Evolutionary conservation across 2,797 vertebrate genomes (phyloP).

Genomic region (Poeciliopsis presidionis): DNA sequence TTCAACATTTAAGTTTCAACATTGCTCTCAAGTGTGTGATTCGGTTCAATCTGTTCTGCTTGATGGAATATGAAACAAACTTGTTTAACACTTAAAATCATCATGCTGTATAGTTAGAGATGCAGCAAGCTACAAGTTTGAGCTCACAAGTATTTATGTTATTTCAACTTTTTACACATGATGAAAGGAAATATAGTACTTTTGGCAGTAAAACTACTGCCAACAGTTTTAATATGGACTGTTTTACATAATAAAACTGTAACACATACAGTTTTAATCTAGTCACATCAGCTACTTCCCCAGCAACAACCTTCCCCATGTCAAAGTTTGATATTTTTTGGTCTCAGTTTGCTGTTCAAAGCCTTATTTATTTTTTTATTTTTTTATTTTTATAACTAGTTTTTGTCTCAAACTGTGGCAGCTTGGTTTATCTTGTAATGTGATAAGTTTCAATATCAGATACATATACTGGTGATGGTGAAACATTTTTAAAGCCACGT

Average conservation of each 20-base stretch:
- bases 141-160: neutral
- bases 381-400: neutral
- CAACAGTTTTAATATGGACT: too few relatives aligned
- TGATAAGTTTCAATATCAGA: neutral
- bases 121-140: neutral
- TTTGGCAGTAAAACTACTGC: neutral
- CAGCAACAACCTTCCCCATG: neutral
- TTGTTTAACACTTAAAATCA: neutral
- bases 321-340: neutral
- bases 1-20: neutral
- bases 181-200: neutral
- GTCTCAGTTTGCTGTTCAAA: neutral
- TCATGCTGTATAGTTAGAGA: neutral
- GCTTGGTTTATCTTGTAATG: neutral
- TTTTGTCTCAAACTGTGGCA: neutral
- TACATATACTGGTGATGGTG: neutral
- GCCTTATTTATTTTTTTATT: neutral
- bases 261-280: neutral
- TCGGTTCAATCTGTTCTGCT: neutral
- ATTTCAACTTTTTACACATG: neutral
- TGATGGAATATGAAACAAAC: conserved; percentile 6
- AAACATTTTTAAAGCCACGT: neutral
- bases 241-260: too few relatives aligned
- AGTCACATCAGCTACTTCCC: neutral
- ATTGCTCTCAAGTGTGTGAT: neutral